Base-by-base conservation (phyloP, 2,888 invertebrate genomes). In the Pollenia angustigena region DNA sequence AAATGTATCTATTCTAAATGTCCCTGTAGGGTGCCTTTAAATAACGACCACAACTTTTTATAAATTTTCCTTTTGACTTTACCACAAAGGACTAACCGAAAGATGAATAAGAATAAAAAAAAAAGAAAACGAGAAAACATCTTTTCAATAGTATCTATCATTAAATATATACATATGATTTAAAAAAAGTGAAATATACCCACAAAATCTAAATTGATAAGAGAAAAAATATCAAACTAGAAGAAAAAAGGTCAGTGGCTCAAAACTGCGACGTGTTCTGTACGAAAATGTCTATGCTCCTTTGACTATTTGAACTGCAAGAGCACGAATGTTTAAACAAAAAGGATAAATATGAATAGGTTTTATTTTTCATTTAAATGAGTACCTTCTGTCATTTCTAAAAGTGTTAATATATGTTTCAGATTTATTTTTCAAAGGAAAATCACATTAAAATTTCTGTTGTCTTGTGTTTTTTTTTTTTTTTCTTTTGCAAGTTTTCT, bases 191-290 rank as follows among this genome's bases (percentile, higher is more conserved):
- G 11, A 58, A 79, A 18, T 10, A 50, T 68, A 68, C 2, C 32
- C 9, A 54, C 32, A 54, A 48, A 78, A 60, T 18, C 8, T 69
- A 8, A 54, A 50, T 32, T 1, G 48, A 40, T 64, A 56, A 48
- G 2, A 72, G 14, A 7, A 64, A 56, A 64, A 64, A 74, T 40
- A 54, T 66, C 11, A 56, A 48, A 69, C 11, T 48, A 46, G 16
- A 69, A 60, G 11, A 58, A 66, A 72, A 71, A 64, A 78, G 71
- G 50, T 82, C 83, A 71, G 40, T 83, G 71, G 64, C 71, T 56
- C 14, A 9, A 40, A 68, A 52, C 44, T 64, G 62, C 62, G 16
- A 32, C 32, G 32, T 6, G 4, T 32, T 32, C 32, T 32, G 18
- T 44, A 44, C 44, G 32, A 6, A 44, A 62, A 16, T 18, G 44